These are phyloP conservation scores for Ceratina calcarata DNA, from an alignment of 1,140 invertebrate genomes.

Conservation along the genomic window DNA sequence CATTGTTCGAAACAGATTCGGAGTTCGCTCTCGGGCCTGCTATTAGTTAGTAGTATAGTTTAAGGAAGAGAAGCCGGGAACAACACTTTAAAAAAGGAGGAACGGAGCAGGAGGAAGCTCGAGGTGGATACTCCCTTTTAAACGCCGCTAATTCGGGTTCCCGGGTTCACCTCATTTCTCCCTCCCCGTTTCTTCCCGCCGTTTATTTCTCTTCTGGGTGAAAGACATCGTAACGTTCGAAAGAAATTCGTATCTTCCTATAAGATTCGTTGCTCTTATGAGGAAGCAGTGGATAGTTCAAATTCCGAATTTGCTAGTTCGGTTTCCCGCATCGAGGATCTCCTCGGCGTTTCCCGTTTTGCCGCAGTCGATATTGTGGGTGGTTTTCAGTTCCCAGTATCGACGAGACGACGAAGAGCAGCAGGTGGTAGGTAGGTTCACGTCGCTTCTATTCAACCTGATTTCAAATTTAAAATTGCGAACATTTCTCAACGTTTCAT, in stretches of 20 bases:
- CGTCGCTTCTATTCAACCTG: slow-evolving; percentile 66
- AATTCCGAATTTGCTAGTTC: no score
- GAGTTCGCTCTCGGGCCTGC: slow-evolving; percentile 77
- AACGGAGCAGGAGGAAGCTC: slow-evolving; percentile 22
- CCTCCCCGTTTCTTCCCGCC: not conserved
- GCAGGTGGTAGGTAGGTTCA: slow-evolving; percentile 60
- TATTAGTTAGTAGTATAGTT: slow-evolving; percentile 80
- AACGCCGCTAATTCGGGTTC: no score
- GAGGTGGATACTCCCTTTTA: slow-evolving; percentile 7
- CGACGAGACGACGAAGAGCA: slow-evolving; percentile 59
- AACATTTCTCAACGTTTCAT: no score
- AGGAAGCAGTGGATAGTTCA: no score
- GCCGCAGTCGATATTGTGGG: slow-evolving; percentile 43
- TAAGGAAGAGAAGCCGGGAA: slow-evolving; percentile 61
- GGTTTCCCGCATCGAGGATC: not conserved
- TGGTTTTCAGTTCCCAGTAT: slow-evolving; percentile 63
- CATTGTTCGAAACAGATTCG: slow-evolving; percentile 76
- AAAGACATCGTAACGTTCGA: not conserved
- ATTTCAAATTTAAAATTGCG: no score
- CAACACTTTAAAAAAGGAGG: not conserved
- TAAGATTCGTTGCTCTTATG: no score
- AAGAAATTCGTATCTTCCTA: not conserved
- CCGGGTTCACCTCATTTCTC: slow-evolving; percentile 49
- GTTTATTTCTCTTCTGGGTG: no score
- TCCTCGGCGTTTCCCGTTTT: slow-evolving; percentile 20